phyloP scores from a whole-genome alignment of 2,888 invertebrate genomes.

The Lycophotia porphyrea region DNA sequence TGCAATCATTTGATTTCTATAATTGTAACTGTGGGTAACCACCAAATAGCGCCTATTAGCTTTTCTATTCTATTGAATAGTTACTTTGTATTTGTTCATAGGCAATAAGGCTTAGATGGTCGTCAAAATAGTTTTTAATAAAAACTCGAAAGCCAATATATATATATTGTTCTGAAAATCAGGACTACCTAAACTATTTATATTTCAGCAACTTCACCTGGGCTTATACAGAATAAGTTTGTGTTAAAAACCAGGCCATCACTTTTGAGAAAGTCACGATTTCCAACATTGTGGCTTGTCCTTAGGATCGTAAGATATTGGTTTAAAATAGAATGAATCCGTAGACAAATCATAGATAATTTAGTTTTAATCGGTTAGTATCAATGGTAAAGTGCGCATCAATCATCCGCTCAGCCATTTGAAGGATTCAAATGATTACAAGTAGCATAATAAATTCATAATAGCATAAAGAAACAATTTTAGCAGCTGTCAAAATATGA shows the following conservation, averaged over 20 bases:
- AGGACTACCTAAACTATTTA: not conserved
- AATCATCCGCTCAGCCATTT: slow-evolving; percentile 28
- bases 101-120: not conserved
- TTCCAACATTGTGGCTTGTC: not conserved
- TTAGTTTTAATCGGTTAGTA: slow-evolving; percentile 18
- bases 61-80: slow-evolving; percentile 16
- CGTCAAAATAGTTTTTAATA: not conserved
- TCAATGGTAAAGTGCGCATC: slow-evolving; percentile 17
- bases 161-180: not conserved
- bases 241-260: not conserved
- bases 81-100: not conserved
- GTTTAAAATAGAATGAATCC: not conserved
- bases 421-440: slow-evolving; percentile 20
- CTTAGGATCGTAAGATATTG: not conserved
- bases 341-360: not conserved
- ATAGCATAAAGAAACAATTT: slow-evolving; percentile 38
- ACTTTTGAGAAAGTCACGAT: not conserved
- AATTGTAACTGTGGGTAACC: slow-evolving; percentile 22
- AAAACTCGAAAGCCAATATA: not conserved
- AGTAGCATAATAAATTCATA: slow-evolving; percentile 33
- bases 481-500: slow-evolving; percentile 51
- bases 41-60: not conserved
- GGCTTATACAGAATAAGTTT: not conserved
- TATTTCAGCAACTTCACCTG: not conserved
- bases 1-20: slow-evolving; percentile 40